Percentiles rank a stretch among this genome's conserved stretches.
These are phyloP conservation scores for Cephus pygmeus DNA, from an alignment of 2,888 invertebrate genomes.

Conservation along the genomic window DNA sequence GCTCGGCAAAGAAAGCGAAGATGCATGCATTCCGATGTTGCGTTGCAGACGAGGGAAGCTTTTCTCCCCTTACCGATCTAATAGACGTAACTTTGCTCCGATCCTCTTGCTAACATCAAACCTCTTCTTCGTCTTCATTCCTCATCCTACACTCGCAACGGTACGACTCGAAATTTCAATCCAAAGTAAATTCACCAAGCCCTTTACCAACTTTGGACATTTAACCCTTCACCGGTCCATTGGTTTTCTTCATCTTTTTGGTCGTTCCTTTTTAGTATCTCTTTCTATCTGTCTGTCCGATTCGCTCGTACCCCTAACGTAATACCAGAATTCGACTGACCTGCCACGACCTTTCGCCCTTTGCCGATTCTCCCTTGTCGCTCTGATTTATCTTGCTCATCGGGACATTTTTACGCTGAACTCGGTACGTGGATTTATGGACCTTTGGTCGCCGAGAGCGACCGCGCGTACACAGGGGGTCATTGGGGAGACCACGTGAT, in stretches of 20 bases:
- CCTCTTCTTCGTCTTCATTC: background rate
- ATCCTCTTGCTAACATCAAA: background rate
- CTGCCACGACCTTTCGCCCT: background rate
- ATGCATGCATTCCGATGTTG: conserved; percentile 49
- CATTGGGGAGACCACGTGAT: background rate
- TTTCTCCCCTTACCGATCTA: conserved; percentile 20
- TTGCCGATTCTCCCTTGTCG: background rate
- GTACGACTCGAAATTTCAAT: background rate
- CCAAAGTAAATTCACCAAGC: background rate
- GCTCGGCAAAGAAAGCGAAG: conserved; percentile 40
- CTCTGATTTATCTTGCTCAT: background rate
- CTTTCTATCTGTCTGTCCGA: background rate
- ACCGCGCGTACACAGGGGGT: background rate
- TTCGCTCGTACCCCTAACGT: background rate
- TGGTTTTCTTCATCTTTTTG: background rate
- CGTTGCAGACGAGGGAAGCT: conserved; percentile 22
- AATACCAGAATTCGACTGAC: background rate
- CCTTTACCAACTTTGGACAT: background rate
- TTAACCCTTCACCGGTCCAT: background rate
- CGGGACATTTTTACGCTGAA: background rate
- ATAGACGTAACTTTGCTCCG: background rate
- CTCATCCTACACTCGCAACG: background rate
- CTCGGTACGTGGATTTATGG: background rate
- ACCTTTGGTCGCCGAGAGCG: background rate
- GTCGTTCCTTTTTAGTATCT: background rate